Evolutionary conservation across 2,113 vertebrate species (phyloP).

Genomic region (Garra rufa): DNA sequence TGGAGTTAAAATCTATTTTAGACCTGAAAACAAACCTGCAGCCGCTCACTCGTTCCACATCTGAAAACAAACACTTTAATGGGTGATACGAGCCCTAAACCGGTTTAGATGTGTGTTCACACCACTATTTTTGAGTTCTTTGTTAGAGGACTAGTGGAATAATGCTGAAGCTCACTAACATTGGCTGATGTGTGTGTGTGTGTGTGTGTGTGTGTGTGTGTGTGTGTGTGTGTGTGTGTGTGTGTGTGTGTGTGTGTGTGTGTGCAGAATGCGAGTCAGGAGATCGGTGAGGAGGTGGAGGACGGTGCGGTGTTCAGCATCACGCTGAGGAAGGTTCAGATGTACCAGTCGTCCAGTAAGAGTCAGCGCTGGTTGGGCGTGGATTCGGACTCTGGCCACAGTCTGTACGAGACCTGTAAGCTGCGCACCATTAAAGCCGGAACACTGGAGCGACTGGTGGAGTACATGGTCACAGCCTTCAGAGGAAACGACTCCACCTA

Average conservation of each 20-base stretch:
- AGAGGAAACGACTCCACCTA: constrained; percentile 96
- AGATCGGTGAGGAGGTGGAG: constrained; percentile 96
- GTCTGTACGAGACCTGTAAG: constrained; percentile 95
- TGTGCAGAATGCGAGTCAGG: constrained; percentile 93
- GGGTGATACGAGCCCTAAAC: not conserved
- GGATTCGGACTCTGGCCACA: constrained; percentile 88
- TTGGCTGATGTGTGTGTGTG: not conserved
- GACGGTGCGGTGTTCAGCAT: constrained; percentile 96
- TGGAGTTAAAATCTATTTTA: not conserved
- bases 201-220: not conserved
- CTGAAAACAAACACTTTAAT: too few relatives aligned
- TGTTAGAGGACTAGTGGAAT: too few relatives aligned
- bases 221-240: too few relatives aligned
- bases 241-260: too few relatives aligned
- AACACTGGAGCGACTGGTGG: constrained; percentile 96
- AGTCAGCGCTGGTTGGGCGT: constrained; percentile 97
- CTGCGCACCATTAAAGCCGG: constrained; percentile 96
- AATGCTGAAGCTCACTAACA: too few relatives aligned
- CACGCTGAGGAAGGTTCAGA: constrained; percentile 92
- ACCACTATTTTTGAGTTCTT: too few relatives aligned
- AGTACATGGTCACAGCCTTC: constrained; percentile 96
- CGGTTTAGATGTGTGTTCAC: not conserved
- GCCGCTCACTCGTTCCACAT: too few relatives aligned
- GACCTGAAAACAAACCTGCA: not conserved
- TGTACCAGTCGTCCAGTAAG: constrained; percentile 89